Conservation (phyloP, 2,113 vertebrate species). For the Hepsetus odoe region DNA sequence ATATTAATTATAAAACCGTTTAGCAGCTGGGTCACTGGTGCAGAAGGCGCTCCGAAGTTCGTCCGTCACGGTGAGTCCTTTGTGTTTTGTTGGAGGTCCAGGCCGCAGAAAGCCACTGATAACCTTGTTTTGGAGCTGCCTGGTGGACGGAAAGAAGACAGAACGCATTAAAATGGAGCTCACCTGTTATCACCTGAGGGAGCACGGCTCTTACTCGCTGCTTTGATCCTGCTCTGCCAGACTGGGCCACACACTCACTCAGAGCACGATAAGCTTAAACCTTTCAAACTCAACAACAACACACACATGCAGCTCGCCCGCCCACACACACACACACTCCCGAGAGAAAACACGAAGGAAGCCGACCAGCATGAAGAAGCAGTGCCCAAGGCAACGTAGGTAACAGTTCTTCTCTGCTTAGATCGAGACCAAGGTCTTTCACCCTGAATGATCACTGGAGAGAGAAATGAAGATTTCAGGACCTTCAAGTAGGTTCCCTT, state of each 20-base stretch:
- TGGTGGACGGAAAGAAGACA: constrained; percentile 50
- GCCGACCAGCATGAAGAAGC: not conserved
- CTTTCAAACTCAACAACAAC: constrained; percentile 62
- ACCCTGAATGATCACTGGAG: not conserved
- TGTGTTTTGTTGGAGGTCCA: constrained; percentile 42
- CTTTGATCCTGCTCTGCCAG: constrained; percentile 64
- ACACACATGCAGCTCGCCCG: constrained; percentile 39
- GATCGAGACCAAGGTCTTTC: not conserved
- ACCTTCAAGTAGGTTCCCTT: not conserved
- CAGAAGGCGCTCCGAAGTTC: constrained; percentile 22
- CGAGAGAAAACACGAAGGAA: constrained; percentile 11
- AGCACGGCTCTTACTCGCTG: constrained; percentile 56
- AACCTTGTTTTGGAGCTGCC: constrained; percentile 61
- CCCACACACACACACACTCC: not conserved
- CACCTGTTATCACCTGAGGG: constrained; percentile 56
- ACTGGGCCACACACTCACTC: constrained; percentile 52
- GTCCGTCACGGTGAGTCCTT: constrained; percentile 56
- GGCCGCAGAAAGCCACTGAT: constrained; percentile 58
- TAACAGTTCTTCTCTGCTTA: not conserved
- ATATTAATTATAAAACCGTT: constrained; percentile 24
- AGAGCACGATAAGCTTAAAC: constrained; percentile 64
- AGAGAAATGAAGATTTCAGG: constrained; percentile 1
- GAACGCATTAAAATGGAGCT: constrained; percentile 52
- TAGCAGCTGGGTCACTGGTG: not conserved
- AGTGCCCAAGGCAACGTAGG: not conserved